These are phyloP conservation scores for Netelia fuscicornis DNA, from an alignment of 2,888 invertebrate species.

Conservation along the genomic window DNA sequence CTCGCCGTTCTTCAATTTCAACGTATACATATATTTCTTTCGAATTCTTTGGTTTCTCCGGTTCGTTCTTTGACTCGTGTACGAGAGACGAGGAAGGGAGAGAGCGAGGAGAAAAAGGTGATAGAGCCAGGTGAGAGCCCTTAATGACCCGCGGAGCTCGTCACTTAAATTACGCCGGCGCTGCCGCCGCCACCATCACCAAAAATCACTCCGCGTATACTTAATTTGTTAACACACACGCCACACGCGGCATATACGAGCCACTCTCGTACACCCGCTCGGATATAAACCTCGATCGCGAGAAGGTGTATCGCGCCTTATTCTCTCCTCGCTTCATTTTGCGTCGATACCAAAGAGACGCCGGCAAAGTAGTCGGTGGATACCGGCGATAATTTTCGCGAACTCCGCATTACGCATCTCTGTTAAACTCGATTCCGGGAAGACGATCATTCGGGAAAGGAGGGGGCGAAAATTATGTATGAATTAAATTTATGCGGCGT, in stretches of 20 bases:
- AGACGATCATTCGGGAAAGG: constrained; percentile 9
- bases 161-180: constrained; percentile 61
- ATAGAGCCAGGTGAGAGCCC: constrained; percentile 40
- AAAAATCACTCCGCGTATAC: constrained; percentile 62
- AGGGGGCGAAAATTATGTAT: background rate
- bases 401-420: constrained; percentile 28
- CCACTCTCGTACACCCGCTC: background rate
- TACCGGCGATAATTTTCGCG: constrained; percentile 28
- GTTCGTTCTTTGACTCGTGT: constrained; percentile 12
- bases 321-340: constrained; percentile 35
- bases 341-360: constrained; percentile 14
- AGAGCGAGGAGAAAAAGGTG: constrained; percentile 31
- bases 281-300: constrained; percentile 1
- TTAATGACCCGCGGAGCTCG: constrained; percentile 63
- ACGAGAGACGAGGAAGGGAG: background rate
- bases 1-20: constrained; percentile 28
- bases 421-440: constrained; percentile 25
- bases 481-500: background rate
- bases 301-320: background rate
- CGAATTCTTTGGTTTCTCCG: constrained; percentile 14
- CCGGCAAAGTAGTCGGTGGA: constrained; percentile 3
- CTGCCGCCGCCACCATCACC: constrained; percentile 9
- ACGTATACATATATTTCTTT: constrained; percentile 57
- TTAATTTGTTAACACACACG: constrained; percentile 67
- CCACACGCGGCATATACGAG: constrained; percentile 1